These are phyloP conservation scores for Lasioglossum pauxillum DNA, from an alignment of 2,888 invertebrate species.

Conservation along the genomic window DNA sequence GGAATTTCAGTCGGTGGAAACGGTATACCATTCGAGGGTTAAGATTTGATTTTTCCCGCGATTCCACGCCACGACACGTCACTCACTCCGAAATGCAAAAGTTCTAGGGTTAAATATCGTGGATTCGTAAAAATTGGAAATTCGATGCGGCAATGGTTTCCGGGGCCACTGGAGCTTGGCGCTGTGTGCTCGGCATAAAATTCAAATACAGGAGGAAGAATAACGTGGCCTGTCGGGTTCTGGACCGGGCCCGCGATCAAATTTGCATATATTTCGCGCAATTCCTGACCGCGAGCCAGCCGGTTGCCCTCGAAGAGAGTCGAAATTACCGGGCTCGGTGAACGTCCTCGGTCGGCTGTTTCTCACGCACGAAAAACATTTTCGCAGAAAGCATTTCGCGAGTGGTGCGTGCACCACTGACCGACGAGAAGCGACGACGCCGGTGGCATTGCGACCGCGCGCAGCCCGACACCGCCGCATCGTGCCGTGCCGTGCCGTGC, in stretches of 20 bases:
- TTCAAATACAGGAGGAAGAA: constrained; percentile 39
- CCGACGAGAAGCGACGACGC: background rate
- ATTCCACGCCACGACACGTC: too few relatives aligned
- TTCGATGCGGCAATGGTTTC: too few relatives aligned
- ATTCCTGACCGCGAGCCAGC: constrained; percentile 24
- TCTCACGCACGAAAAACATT: constrained; percentile 3
- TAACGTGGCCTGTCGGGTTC: background rate
- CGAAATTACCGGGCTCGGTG: constrained; percentile 31
- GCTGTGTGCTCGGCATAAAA: constrained; percentile 36
- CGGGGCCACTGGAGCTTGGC: constrained; percentile 11
- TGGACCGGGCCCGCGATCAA: constrained; percentile 9
- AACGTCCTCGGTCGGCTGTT: background rate
- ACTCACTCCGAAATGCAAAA: background rate
- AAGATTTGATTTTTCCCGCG: too few relatives aligned
- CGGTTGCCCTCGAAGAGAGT: background rate
- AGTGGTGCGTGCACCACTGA: background rate
- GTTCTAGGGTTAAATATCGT: background rate
- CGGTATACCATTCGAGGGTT: too few relatives aligned
- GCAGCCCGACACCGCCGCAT: background rate
- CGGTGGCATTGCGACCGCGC: background rate
- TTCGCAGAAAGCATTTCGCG: constrained; percentile 26
- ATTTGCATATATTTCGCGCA: constrained; percentile 53
- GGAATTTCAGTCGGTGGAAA: too few relatives aligned
- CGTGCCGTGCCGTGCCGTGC: background rate
- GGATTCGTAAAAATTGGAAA: background rate